phyloP scores from a whole-genome alignment of 2,797 vertebrate species.

The Uromys caudimaculatus region DNA sequence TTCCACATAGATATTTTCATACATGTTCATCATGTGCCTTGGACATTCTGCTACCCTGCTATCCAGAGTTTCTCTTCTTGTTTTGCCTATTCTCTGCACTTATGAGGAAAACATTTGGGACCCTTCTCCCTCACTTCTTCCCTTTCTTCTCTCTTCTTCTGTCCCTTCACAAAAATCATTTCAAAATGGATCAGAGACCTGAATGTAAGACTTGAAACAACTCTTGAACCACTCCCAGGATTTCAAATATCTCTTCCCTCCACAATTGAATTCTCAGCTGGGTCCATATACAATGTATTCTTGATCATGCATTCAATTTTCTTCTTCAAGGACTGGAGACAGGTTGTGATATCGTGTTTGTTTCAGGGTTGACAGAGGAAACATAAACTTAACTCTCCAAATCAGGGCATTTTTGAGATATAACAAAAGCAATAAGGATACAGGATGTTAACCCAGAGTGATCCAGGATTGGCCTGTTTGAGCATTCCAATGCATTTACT shows the following conservation, averaged over 20 bases:
- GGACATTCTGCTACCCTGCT: too few relatives aligned
- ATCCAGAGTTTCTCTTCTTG: neutral
- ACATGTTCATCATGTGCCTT: neutral
- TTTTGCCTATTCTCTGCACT: neutral
- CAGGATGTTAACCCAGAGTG: neutral
- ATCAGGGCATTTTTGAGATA: neutral
- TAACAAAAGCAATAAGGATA: neutral
- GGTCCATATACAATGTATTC: neutral
- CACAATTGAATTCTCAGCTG: neutral
- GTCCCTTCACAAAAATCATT: too few relatives aligned
- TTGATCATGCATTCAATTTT: neutral
- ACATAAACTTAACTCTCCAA: too few relatives aligned
- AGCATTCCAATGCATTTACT: accelerated
- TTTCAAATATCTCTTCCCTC: neutral
- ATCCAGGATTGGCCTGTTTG: neutral
- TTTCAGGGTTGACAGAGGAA: neutral
- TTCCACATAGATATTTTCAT: neutral
- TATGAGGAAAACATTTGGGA: neutral
- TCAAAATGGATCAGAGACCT: neutral
- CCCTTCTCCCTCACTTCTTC: neutral
- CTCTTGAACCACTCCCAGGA: neutral
- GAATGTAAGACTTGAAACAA: neutral
- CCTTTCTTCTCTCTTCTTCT: neutral
- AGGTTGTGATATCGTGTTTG: neutral
- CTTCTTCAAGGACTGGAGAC: too few relatives aligned